Conservation (phyloP, 2,113 vertebrate genomes). For the Chionis minor region DNA sequence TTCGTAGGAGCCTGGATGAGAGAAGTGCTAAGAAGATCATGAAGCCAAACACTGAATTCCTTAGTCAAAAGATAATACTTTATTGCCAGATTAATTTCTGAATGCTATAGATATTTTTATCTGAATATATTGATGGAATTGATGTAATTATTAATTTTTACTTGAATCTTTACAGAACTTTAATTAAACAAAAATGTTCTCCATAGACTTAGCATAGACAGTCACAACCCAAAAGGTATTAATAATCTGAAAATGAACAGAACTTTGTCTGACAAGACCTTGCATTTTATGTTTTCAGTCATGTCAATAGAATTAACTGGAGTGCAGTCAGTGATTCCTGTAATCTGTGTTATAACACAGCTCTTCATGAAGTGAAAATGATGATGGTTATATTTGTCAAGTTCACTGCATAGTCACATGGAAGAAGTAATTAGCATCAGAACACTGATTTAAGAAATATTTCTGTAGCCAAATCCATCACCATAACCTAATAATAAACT, state of each 20-base stretch:
- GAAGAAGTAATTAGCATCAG: background rate
- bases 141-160: background rate
- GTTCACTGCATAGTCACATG: background rate
- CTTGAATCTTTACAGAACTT: background rate
- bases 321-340: background rate
- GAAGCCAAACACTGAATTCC: slow-evolving; percentile 1
- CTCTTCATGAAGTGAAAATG: background rate
- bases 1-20: background rate
- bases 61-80: background rate
- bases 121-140: background rate
- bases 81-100: background rate
- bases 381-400: background rate
- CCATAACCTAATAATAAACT: background rate
- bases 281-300: background rate
- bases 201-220: background rate
- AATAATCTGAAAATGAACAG: slow-evolving; percentile 6
- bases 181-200: background rate
- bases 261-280: background rate
- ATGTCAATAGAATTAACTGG: background rate
- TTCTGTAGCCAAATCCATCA: background rate
- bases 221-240: background rate
- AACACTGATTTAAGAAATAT: background rate
- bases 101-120: background rate
- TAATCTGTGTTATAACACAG: background rate
- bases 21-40: background rate